Base-by-base conservation (phyloP, 1,140 invertebrate species). In the Ooceraea biroi region DNA sequence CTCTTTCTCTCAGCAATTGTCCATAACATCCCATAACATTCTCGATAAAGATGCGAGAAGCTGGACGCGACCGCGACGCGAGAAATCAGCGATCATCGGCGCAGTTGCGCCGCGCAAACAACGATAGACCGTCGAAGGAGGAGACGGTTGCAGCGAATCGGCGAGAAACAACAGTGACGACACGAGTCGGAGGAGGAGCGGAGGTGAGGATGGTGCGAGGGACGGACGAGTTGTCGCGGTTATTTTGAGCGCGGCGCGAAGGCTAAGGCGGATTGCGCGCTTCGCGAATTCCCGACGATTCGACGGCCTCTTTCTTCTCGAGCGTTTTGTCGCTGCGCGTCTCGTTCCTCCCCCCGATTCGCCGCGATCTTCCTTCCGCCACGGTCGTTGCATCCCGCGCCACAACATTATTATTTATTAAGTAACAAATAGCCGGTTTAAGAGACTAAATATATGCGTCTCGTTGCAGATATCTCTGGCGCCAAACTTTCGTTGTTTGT, bases 191-290 rank as follows among this genome's bases (percentile, higher is more conserved):
- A 66, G 14, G 36, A 57, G 36, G 46, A 46, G 50, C 36, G 52
- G 57, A 12, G 12, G 52, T n/a, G 65, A 65, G 36, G 36, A 19
- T n/a, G 61, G 25, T n/a, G 27, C 58, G 57, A 84, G 77, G 72
- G 22, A n/a, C 52, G 80, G 87, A 57, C 89, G 91, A 92, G 88
- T 88, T 91, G 91, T 90, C 92, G 90, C 86, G 88, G 90, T 92
- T 92, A 92, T 92, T 92, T 92, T 91, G 80, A 92, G 91, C 85
- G n/a, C 76, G 76, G 82, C 84, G 91, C 85, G 92, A 92, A 92
- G 91, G 92, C 89, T 92, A 90, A 92, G 90, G 71, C 72, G 85
- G 78, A 89, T 91, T 83, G 84, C 84, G 76, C 76, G 83, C 27
- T 36, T 60, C 44, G 83, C 80, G 46, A 90, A 89, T 91, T 90